Conservation (phyloP, 2,113 vertebrate genomes). For the Syngnathus floridae region DNA sequence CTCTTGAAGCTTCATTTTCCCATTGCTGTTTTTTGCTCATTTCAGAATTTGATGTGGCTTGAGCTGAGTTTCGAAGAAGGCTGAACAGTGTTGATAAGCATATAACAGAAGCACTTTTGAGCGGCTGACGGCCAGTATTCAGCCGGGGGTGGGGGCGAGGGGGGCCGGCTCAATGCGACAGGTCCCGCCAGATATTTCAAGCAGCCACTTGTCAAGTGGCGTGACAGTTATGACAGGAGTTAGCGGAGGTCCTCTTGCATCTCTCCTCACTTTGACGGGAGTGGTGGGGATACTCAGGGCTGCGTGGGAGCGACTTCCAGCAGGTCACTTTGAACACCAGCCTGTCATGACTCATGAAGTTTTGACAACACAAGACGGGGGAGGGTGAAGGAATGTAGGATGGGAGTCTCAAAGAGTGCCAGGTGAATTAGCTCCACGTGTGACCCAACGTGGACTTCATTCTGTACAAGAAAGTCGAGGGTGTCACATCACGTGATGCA, state of each 20-base stretch:
- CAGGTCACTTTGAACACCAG: constrained; percentile 42
- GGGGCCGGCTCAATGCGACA: constrained; percentile 6
- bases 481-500: background rate
- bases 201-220: constrained; percentile 51
- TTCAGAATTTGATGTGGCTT: constrained; percentile 10
- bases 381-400: background rate
- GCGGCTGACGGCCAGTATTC: constrained; percentile 7
- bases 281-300: constrained; percentile 22
- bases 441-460: constrained; percentile 21
- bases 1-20: no score
- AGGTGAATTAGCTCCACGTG: constrained; percentile 31
- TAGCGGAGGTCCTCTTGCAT: constrained; percentile 46
- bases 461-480: constrained; percentile 17
- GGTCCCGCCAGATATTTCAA: constrained; percentile 46
- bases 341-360: constrained; percentile 55
- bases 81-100: constrained; percentile 28
- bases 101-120: constrained; percentile 39
- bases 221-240: constrained; percentile 65
- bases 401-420: background rate
- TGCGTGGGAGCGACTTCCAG: constrained; percentile 30
- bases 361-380: constrained; percentile 2
- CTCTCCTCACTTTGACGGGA: constrained; percentile 49
- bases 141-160: constrained; percentile 4
- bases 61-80: constrained; percentile 13
- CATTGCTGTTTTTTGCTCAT: no score